Conservation (phyloP, 1,140 invertebrate species). For the Drosophila busckii region DNA sequence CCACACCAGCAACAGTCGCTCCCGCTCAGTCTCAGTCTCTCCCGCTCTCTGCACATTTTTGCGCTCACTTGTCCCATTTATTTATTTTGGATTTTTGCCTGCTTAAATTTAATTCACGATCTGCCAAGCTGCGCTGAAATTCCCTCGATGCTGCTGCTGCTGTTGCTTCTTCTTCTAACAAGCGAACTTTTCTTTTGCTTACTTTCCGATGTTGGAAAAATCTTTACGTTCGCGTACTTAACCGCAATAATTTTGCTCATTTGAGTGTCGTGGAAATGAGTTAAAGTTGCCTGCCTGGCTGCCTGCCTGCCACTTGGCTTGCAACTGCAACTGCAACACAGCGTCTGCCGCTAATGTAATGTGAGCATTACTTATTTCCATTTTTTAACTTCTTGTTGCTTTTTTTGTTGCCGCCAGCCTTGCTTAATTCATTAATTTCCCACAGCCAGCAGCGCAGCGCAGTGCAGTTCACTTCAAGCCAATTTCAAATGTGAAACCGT, state of each 20-base stretch:
- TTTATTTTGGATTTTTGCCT: constrained; percentile 71
- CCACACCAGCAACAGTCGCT: constrained; percentile 24
- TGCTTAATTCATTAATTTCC: constrained; percentile 74
- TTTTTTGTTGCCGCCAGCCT: constrained; percentile 47
- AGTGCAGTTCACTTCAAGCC: constrained; percentile 35
- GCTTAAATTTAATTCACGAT: constrained; percentile 76
- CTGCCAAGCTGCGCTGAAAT: constrained; percentile 29
- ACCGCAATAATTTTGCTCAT: constrained; percentile 77
- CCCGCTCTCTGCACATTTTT: too few relatives aligned
- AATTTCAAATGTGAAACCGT: constrained; percentile 72
- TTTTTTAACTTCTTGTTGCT: constrained; percentile 33
- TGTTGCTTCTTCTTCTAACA: constrained; percentile 22
- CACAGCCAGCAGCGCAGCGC: constrained; percentile 42
- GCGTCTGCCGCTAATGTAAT: constrained; percentile 54
- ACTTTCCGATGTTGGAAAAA: constrained; percentile 66
- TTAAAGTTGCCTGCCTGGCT: constrained; percentile 54
- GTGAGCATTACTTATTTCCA: constrained; percentile 74
- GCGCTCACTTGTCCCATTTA: constrained; percentile 72
- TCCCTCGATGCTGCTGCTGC: constrained; percentile 34
- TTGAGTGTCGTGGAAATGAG: constrained; percentile 77
- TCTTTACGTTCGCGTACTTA: constrained; percentile 70
- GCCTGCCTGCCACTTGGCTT: constrained; percentile 50
- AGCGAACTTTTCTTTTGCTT: constrained; percentile 48
- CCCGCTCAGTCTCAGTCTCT: not conserved
- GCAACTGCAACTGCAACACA: constrained; percentile 13